phyloP scores from a whole-genome alignment of 2,797 vertebrate species.

The Diplodus sargus region DNA sequence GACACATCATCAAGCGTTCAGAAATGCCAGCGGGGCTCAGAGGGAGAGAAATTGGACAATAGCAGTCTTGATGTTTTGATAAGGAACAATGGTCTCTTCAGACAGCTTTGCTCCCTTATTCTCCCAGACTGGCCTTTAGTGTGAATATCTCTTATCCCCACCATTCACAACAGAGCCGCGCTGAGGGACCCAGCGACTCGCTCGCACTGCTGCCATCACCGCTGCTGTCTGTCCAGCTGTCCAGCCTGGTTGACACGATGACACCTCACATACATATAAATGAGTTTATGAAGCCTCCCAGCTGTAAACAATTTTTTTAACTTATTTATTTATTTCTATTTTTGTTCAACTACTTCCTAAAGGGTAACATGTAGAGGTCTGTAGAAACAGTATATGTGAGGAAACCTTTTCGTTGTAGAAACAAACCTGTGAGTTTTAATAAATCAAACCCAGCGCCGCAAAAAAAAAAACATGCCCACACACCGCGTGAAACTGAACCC shows the following conservation, averaged over 20 bases:
- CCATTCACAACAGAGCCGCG: constrained; percentile 67
- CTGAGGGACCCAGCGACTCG: constrained; percentile 58
- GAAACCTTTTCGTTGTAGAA: neutral
- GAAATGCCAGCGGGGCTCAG: constrained; percentile 82
- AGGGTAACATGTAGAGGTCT: neutral
- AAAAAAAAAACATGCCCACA: neutral
- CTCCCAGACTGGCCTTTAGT: constrained; percentile 81
- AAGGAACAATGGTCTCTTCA: constrained; percentile 83
- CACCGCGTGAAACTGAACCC: constrained; percentile 67
- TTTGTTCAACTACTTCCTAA: no score
- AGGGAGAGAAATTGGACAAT: constrained; percentile 80
- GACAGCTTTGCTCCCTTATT: constrained; percentile 79
- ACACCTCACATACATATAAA: constrained; percentile 65
- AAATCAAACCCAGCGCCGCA: neutral
- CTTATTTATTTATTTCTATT: constrained; percentile 9
- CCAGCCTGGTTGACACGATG: constrained; percentile 69
- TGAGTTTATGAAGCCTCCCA: constrained; percentile 35
- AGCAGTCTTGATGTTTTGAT: constrained; percentile 82
- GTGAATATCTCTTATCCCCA: constrained; percentile 77
- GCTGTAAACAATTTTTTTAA: constrained; percentile 15
- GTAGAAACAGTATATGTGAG: neutral
- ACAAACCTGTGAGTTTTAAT: neutral
- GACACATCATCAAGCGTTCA: constrained; percentile 71
- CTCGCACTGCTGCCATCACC: constrained; percentile 48
- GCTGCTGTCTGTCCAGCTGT: constrained; percentile 69